These are phyloP conservation scores for Eilema depressum DNA, from an alignment of 2,888 invertebrate species.

Conservation along the genomic window DNA sequence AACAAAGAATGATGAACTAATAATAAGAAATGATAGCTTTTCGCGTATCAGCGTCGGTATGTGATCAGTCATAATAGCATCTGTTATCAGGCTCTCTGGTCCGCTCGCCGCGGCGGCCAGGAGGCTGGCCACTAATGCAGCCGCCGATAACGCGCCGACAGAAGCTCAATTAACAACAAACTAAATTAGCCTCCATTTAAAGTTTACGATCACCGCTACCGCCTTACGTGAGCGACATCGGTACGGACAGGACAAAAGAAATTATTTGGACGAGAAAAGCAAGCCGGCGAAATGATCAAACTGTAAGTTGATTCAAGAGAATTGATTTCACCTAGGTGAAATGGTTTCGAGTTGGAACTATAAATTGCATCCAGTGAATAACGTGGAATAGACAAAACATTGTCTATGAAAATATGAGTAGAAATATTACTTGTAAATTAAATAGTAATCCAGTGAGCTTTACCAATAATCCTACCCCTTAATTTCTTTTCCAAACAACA, in stretches of 20 bases:
- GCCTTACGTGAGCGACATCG: constrained; percentile 77
- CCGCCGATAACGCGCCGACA: constrained; percentile 76
- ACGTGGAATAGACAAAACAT: too few relatives aligned
- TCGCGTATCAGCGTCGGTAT: constrained; percentile 46
- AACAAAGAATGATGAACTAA: background rate
- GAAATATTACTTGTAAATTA: too few relatives aligned
- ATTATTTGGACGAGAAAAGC: background rate
- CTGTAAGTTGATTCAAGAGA: background rate
- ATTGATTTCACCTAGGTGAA: background rate
- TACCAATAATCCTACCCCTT: background rate
- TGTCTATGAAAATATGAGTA: too few relatives aligned
- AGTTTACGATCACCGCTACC: constrained; percentile 84
- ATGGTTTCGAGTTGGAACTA: background rate
- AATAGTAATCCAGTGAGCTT: background rate
- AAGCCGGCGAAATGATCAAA: background rate
- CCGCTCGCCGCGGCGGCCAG: constrained; percentile 16
- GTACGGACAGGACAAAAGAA: constrained; percentile 64
- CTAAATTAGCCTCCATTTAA: constrained; percentile 86
- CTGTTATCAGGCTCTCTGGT: constrained; percentile 25
- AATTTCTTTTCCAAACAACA: background rate
- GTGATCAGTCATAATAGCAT: constrained; percentile 52
- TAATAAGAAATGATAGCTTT: constrained; percentile 22
- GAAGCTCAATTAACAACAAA: constrained; percentile 85
- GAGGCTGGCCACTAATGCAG: constrained; percentile 74
- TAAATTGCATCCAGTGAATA: too few relatives aligned